A percentile compares a stretch with the other conserved stretches of the same genome.
Conservation (phyloP, 2,113 vertebrate species). For the Thalassoma bifasciatum region DNA sequence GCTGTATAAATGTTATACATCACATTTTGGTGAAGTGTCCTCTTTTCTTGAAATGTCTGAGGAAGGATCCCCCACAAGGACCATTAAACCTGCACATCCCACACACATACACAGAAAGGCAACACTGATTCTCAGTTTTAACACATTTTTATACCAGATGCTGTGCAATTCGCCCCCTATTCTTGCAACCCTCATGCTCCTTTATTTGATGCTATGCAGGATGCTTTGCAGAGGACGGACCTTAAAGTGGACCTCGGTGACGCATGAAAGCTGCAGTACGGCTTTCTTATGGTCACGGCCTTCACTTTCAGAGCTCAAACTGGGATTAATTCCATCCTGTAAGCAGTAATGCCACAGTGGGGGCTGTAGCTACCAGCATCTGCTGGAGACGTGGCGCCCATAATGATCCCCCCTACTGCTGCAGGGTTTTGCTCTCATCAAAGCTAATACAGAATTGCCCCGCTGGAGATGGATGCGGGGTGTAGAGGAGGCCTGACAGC, state of each 20-base stretch:
- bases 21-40: not conserved
- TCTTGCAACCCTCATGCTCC: conserved; percentile 12
- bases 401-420: conserved; percentile 60
- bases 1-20: not conserved
- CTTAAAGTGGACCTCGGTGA: conserved; percentile 22
- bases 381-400: conserved; percentile 45
- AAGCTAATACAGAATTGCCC: conserved; percentile 47
- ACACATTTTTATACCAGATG: conserved; percentile 30
- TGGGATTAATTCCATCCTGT: conserved; percentile 55
- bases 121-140: not conserved
- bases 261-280: conserved; percentile 21
- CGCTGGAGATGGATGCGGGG: conserved; percentile 22
- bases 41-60: not conserved
- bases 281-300: conserved; percentile 45
- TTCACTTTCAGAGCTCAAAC: conserved; percentile 46
- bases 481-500: conserved; percentile 42
- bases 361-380: conserved; percentile 37
- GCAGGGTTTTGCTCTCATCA: conserved; percentile 60
- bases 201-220: conserved; percentile 35
- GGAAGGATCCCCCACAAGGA: not conserved
- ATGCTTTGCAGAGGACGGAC: conserved; percentile 7
- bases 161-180: conserved; percentile 20
- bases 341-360: conserved; percentile 41
- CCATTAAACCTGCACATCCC: not conserved
- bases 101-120: not conserved